Conservation (phyloP, 2,797 vertebrate species). For the Anguilla pacifica region DNA sequence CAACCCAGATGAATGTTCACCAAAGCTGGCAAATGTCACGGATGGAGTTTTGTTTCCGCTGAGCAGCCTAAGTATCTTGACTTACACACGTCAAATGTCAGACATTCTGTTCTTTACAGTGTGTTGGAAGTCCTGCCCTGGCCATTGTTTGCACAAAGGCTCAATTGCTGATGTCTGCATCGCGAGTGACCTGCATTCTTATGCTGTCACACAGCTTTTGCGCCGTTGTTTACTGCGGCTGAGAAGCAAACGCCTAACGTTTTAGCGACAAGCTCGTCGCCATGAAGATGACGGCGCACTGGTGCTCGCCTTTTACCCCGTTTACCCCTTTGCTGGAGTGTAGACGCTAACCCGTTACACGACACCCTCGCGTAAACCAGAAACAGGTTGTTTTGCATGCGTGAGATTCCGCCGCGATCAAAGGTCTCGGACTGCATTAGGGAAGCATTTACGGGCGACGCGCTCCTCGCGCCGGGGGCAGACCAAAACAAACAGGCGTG, state of each 20-base stretch:
- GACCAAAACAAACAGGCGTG: background rate
- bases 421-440: background rate
- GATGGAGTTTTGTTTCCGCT: background rate
- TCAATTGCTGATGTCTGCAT: background rate
- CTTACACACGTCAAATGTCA: background rate
- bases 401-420: background rate
- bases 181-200: background rate
- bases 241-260: background rate
- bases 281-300: background rate
- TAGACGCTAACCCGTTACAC: background rate
- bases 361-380: background rate
- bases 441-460: background rate
- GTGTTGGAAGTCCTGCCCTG: background rate
- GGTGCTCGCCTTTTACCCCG: no score
- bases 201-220: background rate
- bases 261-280: background rate
- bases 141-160: background rate
- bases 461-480: background rate
- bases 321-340: no score
- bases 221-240: background rate
- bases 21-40: background rate
- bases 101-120: background rate
- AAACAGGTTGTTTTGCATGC: background rate
- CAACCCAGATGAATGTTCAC: background rate
- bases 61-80: background rate